Evolutionary conservation across 2,113 vertebrate species (phyloP).

Genomic region (Excalfactoria chinensis): DNA sequence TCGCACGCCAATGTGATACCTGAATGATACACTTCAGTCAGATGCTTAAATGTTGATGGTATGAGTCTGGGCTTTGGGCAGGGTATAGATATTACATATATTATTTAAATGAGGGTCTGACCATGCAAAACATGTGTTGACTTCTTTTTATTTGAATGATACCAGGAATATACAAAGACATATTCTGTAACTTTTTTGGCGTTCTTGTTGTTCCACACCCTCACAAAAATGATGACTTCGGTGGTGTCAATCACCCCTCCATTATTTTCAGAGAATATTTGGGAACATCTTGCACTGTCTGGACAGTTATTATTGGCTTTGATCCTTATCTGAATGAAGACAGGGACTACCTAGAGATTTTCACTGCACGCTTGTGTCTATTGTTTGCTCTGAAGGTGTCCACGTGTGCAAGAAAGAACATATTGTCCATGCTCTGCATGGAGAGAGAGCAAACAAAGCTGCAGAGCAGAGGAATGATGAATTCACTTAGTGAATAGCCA

Average conservation of each 20-base stretch:
- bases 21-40: not conserved
- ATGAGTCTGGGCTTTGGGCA: not conserved
- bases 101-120: not conserved
- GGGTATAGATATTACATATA: not conserved
- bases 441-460: conserved; percentile 18
- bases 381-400: not conserved
- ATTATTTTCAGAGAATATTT: not conserved
- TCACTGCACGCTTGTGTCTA: not conserved
- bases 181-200: not conserved
- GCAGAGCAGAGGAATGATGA: not conserved
- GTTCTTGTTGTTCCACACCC: not conserved
- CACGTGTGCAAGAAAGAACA: not conserved
- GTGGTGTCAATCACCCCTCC: not conserved
- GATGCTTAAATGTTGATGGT: not conserved
- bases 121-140: not conserved
- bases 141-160: not conserved
- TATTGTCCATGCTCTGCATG: not conserved
- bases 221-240: not conserved
- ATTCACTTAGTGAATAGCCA: not conserved
- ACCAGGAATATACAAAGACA: not conserved
- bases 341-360: not conserved
- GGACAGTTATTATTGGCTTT: not conserved
- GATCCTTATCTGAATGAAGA: not conserved
- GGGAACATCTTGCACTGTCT: not conserved
- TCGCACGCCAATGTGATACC: not conserved